Conservation (phyloP, 2,797 vertebrate species). For the Danio choprae region DNA sequence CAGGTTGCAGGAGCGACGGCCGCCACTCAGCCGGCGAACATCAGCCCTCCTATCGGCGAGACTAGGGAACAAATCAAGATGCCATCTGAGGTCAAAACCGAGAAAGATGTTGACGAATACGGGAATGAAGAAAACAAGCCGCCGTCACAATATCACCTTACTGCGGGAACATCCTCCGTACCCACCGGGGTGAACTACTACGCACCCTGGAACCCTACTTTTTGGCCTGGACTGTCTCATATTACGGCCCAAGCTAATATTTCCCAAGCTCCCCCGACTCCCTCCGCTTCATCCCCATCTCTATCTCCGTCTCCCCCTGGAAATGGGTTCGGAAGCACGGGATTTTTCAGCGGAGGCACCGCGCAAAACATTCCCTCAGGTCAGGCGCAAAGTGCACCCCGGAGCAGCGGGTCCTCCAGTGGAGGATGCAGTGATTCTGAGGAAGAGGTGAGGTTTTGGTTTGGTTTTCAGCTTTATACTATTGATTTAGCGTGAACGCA, state of each 20-base stretch:
- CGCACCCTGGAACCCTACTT: slow-evolving; percentile 77
- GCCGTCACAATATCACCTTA: slow-evolving; percentile 66
- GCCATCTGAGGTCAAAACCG: slow-evolving; percentile 72
- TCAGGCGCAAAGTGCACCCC: slow-evolving; percentile 66
- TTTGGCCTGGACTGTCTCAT: slow-evolving; percentile 81
- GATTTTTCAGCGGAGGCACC: slow-evolving; percentile 66
- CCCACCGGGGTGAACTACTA: slow-evolving; percentile 76
- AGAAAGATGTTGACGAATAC: slow-evolving; percentile 72
- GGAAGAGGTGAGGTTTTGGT: slow-evolving; percentile 72
- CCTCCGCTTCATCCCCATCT: slow-evolving; percentile 71
- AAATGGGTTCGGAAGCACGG: slow-evolving; percentile 51
- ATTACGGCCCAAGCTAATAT: slow-evolving; percentile 63
- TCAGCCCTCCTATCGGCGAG: slow-evolving; percentile 73
- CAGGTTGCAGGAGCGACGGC: slow-evolving; percentile 71
- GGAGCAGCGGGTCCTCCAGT: slow-evolving; percentile 84
- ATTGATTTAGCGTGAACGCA: not conserved
- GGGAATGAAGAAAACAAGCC: slow-evolving; percentile 63
- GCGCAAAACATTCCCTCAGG: slow-evolving; percentile 57
- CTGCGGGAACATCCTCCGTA: slow-evolving; percentile 64
- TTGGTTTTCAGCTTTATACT: accelerated
- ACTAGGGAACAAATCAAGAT: slow-evolving; percentile 77
- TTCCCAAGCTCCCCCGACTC: slow-evolving; percentile 64
- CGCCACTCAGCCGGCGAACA: slow-evolving; percentile 71
- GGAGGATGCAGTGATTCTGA: slow-evolving; percentile 84
- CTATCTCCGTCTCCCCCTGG: slow-evolving; percentile 75